These are phyloP conservation scores for Drosophila athabasca DNA, from an alignment of 1,140 invertebrate genomes.

Conservation along the genomic window DNA sequence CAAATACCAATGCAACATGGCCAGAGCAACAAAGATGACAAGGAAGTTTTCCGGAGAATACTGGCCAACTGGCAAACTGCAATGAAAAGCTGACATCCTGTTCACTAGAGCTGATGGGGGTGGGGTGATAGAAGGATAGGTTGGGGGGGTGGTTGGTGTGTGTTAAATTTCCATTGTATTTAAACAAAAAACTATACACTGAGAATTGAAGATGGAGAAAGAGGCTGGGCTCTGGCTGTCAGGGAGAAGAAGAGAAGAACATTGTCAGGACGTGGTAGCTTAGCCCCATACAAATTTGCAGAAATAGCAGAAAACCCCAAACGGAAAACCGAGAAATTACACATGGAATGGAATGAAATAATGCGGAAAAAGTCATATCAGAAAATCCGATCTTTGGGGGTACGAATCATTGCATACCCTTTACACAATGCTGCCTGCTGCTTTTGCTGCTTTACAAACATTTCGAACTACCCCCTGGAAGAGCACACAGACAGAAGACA, in stretches of 20 bases:
- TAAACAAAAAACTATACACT: constrained; percentile 58
- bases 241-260: constrained; percentile 10
- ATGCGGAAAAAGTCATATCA: neutral
- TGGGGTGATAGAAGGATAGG: neutral
- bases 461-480: no score
- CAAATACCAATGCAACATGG: constrained; percentile 20
- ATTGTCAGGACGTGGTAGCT: constrained; percentile 18
- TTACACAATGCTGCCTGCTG: no score
- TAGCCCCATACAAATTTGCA: neutral
- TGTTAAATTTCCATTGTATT: constrained; percentile 55
- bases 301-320: constrained; percentile 7
- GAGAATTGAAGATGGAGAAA: neutral
- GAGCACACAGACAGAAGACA: neutral
- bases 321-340: constrained; percentile 24
- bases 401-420: no score
- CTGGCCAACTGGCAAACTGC: constrained; percentile 52
- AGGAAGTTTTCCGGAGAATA: constrained; percentile 50
- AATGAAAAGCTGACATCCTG: constrained; percentile 61
- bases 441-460: no score
- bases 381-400: no score
- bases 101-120: no score
- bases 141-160: neutral
- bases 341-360: constrained; percentile 11
- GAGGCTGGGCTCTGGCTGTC: no score
- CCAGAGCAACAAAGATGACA: constrained; percentile 58